A percentile compares a stretch with the other conserved stretches of the same genome.
Evolutionary conservation across 2,113 vertebrate genomes (phyloP).

Genomic region (Pungitius pungitius): DNA sequence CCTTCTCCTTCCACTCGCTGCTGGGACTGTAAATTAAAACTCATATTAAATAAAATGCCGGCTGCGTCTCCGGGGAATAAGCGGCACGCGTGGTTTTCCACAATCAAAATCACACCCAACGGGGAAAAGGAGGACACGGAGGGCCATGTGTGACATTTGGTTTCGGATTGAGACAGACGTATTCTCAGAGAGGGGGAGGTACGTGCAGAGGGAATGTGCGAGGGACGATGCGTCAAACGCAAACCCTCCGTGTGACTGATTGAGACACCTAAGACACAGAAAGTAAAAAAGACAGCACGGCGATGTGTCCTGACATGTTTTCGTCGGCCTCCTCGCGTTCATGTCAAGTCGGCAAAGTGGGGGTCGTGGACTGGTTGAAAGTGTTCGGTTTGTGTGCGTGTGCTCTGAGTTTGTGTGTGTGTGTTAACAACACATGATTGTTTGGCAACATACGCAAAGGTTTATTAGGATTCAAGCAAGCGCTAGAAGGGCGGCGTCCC

Average conservation of each 20-base stretch:
- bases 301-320: conserved; percentile 54
- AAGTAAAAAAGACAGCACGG: conserved; percentile 32
- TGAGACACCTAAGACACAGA: conserved; percentile 33
- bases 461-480: conserved; percentile 38
- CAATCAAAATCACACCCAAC: conserved; percentile 45
- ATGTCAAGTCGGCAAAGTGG: conserved; percentile 53
- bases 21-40: conserved; percentile 49
- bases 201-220: neutral
- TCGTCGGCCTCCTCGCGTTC: conserved; percentile 53
- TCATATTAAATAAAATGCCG: conserved; percentile 49
- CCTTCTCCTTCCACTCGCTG: conserved; percentile 21
- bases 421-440: conserved; percentile 20
- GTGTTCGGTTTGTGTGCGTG: neutral
- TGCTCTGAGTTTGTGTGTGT: conserved; percentile 1
- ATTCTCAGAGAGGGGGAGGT: neutral
- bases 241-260: conserved; percentile 9
- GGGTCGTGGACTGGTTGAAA: conserved; percentile 18
- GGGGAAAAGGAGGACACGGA: conserved; percentile 9
- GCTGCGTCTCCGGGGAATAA: conserved; percentile 22
- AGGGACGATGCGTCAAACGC: no score
- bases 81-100: conserved; percentile 32
- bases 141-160: neutral
- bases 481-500: neutral
- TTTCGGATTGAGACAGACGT: neutral
- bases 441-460: conserved; percentile 22